A percentile compares a stretch with the other conserved stretches of the same genome.
phyloP scores from a whole-genome alignment of 1,140 invertebrate species.

The Trichonephila clavipes region DNA sequence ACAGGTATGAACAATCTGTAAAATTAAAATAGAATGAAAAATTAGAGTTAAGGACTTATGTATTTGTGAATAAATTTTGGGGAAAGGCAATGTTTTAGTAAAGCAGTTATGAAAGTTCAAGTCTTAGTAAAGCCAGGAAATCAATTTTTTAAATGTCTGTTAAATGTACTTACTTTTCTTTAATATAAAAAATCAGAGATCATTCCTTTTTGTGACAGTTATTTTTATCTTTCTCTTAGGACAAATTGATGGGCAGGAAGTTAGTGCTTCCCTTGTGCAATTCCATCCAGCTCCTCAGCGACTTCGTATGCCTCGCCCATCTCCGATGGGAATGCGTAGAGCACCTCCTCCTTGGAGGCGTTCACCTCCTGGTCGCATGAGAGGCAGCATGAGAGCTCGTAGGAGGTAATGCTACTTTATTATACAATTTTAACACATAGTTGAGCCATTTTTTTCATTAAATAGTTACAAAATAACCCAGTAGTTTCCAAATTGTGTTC shows the following conservation, averaged over 20 bases:
- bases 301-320: constrained; percentile 83
- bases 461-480: too few relatives aligned
- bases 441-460: too few relatives aligned
- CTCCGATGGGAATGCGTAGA: constrained; percentile 77
- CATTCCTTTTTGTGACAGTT: background rate
- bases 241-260: constrained; percentile 92
- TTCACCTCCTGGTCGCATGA: constrained; percentile 81
- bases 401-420: background rate
- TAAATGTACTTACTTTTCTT: background rate
- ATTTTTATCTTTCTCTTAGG: constrained; percentile 78
- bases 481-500: too few relatives aligned
- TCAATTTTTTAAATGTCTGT: too few relatives aligned
- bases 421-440: too few relatives aligned
- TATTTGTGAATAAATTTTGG: too few relatives aligned
- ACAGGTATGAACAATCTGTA: too few relatives aligned
- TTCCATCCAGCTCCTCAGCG: constrained; percentile 88
- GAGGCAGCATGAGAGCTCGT: constrained; percentile 34
- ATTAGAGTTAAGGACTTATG: too few relatives aligned
- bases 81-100: too few relatives aligned
- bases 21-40: too few relatives aligned
- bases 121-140: too few relatives aligned
- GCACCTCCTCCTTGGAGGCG: constrained; percentile 82
- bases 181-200: background rate
- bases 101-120: too few relatives aligned
- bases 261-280: constrained; percentile 86